Conservation (phyloP, 1,140 invertebrate species). For the Charaxes varanes region DNA sequence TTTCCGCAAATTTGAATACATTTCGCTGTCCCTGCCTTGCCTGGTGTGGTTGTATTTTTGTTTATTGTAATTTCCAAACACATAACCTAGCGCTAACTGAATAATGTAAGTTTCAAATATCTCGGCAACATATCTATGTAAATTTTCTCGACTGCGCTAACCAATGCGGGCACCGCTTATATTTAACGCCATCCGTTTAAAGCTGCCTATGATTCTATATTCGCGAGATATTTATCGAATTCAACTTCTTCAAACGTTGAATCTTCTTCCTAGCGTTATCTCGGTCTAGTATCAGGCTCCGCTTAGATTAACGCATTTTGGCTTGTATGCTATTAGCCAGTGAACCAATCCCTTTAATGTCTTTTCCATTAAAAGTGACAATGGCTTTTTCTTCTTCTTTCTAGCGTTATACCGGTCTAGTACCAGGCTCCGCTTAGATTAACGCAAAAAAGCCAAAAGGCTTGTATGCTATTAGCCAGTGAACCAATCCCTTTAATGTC, state of each 20-base stretch:
- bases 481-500: too few relatives aligned
- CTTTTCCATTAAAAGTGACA: too few relatives aligned
- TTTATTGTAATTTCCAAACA: conserved; percentile 10
- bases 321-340: too few relatives aligned
- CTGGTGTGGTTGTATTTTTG: conserved; percentile 2
- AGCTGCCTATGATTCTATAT: neutral
- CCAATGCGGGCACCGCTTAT: conserved; percentile 6
- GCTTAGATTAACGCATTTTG: too few relatives aligned
- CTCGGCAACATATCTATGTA: conserved; percentile 8
- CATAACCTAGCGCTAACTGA: conserved; percentile 3
- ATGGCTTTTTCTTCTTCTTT: too few relatives aligned
- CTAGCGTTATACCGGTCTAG: too few relatives aligned
- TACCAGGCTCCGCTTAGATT: too few relatives aligned
- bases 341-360: too few relatives aligned
- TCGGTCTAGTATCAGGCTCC: too few relatives aligned
- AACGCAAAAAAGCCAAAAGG: too few relatives aligned
- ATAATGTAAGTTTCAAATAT: conserved; percentile 9
- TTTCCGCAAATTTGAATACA: conserved; percentile 1
- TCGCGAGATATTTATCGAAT: neutral
- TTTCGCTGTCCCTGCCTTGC: neutral
- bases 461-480: too few relatives aligned
- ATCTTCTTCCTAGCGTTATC: too few relatives aligned
- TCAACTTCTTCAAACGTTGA: neutral
- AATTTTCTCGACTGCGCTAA: conserved; percentile 5
- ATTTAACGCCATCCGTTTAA: conserved; percentile 3